phyloP scores from a whole-genome alignment of 1,140 invertebrate species.

The Pseudomyrmex concolor region DNA sequence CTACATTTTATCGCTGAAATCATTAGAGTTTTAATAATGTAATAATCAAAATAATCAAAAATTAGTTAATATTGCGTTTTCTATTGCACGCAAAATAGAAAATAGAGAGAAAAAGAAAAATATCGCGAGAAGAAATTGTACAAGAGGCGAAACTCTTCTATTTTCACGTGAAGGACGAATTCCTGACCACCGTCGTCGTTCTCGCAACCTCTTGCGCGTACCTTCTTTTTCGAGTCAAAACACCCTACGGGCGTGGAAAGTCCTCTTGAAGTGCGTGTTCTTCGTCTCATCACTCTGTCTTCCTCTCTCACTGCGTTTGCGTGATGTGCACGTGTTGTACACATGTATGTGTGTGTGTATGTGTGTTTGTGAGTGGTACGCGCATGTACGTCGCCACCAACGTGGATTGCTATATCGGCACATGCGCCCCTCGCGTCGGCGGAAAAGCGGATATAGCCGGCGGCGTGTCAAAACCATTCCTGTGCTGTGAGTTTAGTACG shows the following conservation, averaged over 20 bases:
- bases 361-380: conserved; percentile 57
- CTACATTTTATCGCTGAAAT: not conserved
- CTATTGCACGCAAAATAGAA: not conserved
- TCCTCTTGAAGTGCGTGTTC: conserved; percentile 30
- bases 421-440: conserved; percentile 78
- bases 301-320: conserved; percentile 15
- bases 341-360: not conserved
- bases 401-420: conserved; percentile 81
- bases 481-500: conserved; percentile 76
- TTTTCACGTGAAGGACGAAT: not conserved
- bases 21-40: not conserved
- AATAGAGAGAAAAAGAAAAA: not conserved
- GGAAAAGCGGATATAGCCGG: conserved; percentile 78
- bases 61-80: not conserved
- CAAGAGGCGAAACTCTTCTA: not conserved
- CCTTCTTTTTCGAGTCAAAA: conserved; percentile 61
- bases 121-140: not conserved
- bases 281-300: conserved; percentile 23
- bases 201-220: conserved; percentile 1
- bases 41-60: not conserved
- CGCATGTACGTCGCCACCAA: conserved; percentile 14
- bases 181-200: conserved; percentile 2
- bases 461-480: conserved; percentile 83
- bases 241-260: conserved; percentile 56
- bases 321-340: not conserved